These are phyloP conservation scores for Bicyclus anynana DNA, from an alignment of 1,140 invertebrate species.

Conservation along the genomic window DNA sequence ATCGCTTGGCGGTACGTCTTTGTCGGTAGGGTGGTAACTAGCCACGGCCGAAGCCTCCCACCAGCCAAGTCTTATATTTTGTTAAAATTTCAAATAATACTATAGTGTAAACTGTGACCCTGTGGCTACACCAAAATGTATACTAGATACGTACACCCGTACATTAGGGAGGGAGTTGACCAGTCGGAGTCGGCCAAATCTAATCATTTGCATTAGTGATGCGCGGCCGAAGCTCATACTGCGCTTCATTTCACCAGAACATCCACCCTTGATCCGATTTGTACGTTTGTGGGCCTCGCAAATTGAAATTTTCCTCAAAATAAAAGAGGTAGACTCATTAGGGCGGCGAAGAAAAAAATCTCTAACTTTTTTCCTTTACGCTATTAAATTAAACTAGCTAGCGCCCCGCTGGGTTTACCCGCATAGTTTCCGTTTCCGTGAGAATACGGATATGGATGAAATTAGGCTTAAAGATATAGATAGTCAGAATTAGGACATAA, in stretches of 20 bases:
- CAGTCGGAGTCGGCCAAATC: constrained; percentile 69
- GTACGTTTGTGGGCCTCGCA: constrained; percentile 43
- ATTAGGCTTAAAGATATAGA: no score
- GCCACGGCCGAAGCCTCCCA: no score
- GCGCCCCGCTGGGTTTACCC: no score
- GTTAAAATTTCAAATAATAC: no score
- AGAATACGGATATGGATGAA: no score
- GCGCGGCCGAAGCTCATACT: constrained; percentile 59
- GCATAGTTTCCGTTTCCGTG: no score
- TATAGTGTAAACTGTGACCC: no score
- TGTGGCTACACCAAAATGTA: constrained; percentile 5
- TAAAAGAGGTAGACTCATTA: constrained; percentile 23
- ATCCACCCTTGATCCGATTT: constrained; percentile 58
- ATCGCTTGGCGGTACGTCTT: no score
- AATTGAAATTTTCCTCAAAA: constrained; percentile 34
- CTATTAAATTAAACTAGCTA: no score
- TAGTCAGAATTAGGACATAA: no score
- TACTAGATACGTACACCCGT: constrained; percentile 4
- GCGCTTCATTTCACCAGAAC: constrained; percentile 69
- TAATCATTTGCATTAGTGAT: constrained; percentile 72
- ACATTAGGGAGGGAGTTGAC: constrained; percentile 42
- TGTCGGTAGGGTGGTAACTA: no score
- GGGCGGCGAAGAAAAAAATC: constrained; percentile 16
- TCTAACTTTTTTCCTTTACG: neutral
- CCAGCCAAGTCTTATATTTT: no score